A percentile compares a stretch with the other conserved stretches of the same genome.
Conservation (phyloP, 2,888 invertebrate species). For the Lucinisca nassula region DNA sequence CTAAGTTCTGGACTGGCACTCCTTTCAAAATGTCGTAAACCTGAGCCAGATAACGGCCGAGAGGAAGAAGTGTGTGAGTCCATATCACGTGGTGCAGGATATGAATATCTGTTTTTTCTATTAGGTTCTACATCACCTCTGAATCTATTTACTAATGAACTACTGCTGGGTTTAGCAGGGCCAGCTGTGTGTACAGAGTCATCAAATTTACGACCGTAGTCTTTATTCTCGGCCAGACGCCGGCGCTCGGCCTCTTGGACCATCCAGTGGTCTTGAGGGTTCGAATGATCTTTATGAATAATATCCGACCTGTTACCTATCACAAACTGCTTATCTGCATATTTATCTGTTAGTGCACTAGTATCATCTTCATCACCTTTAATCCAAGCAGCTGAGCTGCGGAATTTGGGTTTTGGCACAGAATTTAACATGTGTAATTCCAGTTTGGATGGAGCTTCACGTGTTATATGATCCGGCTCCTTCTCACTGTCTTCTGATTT, state of each 20-base stretch:
- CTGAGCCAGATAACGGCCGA: constrained; percentile 42
- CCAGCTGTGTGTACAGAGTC: constrained; percentile 68
- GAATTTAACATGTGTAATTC: constrained; percentile 82
- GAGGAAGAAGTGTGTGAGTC: constrained; percentile 42
- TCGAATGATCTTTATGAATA: constrained; percentile 74
- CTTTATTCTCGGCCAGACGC: constrained; percentile 87
- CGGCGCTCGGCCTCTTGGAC: constrained; percentile 97
- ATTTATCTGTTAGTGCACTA: constrained; percentile 11
- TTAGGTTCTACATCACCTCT: constrained; percentile 70
- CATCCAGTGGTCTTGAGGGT: constrained; percentile 93
- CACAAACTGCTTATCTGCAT: constrained; percentile 60
- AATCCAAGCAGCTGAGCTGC: constrained; percentile 65
- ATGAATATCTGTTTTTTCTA: constrained; percentile 64
- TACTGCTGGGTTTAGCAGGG: constrained; percentile 77
- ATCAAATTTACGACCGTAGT: constrained; percentile 39
- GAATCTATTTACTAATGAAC: constrained; percentile 73
- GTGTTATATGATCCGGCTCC: constrained; percentile 22
- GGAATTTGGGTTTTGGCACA: constrained; percentile 80
- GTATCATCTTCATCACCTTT: constrained; percentile 49
- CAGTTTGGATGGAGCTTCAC: constrained; percentile 75
- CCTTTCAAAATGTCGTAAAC: constrained; percentile 41
- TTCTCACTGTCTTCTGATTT: background rate
- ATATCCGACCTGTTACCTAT: constrained; percentile 73
- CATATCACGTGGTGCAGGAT: constrained; percentile 43
- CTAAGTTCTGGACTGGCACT: constrained; percentile 42